Base-by-base conservation (phyloP, 2,797 vertebrate genomes). In the Phylloscopus collybita region DNA sequence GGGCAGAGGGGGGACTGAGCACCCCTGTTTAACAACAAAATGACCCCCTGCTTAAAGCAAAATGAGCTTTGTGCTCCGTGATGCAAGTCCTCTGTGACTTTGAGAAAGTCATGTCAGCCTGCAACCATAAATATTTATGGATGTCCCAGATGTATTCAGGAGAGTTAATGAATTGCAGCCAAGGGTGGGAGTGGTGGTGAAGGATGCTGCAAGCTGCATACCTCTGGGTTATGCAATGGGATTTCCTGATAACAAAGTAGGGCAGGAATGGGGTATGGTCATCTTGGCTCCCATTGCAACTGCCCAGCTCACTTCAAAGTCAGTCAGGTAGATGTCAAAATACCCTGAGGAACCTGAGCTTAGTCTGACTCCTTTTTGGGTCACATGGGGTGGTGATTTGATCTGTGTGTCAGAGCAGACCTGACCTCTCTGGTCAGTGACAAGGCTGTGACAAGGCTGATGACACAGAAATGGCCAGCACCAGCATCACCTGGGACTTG, bases 121-220 rank as follows among this genome's bases (percentile, higher is more conserved):
- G 36, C 47, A 78, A 78, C n/a, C 44, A 93, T 96, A 94, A 95
- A 93, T 93, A 96, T 92, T 96, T 88, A 94, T 93, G 65, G 65
- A 27, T 42, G 23, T 61, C 61, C 84, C 79, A 59, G 61, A 80
- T 61, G 53, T 79, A 88, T 86, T 83, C 73, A 70, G 51, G 47
- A 96, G 51, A 84, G n/a, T 80, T 91, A 93, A 92, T 71, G 80
- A 91, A 65, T 86, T 93, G 65, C 53, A 86, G 34, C 5, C 4
- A 3, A 50, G 47, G 27, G 13, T 74, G 50, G 54, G 47, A 92
- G 54, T 7, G 15, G 22, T 29, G 9, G 15, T 27, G 66, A 92
- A 72, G 30, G 80, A 91, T 27, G 50, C 73, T 88, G 61, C 79
- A 91, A 62, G 23, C 50, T 34, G 11, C 61, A 51, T 40, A 51